Evolutionary conservation across 2,797 vertebrate genomes (phyloP), one percentile per base, ranked within the genome.

Genomic region (Cuculus canorus): DNA sequence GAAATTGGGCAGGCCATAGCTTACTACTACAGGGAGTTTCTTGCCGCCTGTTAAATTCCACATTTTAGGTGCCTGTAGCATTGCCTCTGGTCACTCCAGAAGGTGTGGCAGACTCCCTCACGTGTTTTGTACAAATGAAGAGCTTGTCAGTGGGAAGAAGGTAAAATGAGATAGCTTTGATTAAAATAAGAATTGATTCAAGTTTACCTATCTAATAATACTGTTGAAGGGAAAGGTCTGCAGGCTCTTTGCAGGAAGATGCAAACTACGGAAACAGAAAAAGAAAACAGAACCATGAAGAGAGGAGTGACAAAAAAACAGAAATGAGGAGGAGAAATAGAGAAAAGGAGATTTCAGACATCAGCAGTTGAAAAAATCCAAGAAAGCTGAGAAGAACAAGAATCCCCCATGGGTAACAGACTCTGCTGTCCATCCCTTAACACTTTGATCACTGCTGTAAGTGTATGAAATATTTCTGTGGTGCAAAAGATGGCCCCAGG

Each of bases 361-460:
- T 25, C 95, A 83, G 13, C 95, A 11, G 22, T 22, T 32, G 3
- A 98, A 98, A 93, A 99, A 98, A 98, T 98, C 97, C 94, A 99
- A 98, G 86, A 98, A 98, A 63, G 98, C 98, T 92, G 98, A 98
- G 92, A 98, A 98, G 93, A 24, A 48, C 47, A 48, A 48, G 21
- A 24, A 48, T 48, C 98, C 97, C 30, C 39, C 17, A 17, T 39
- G 6, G 45, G 9, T 30, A 57, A 21, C 16, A 64, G 33, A 70
- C 12, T 16, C 50, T 76, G 16, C n/a, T 53, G 5, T 41, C 18
- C 50, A 47, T 39, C 39, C 41, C 71, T 60, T 33, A 71, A 71
- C 82, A 57, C 9, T 52, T 2, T 65, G 24, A 82, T 71, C 5
- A 24, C 18, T 32, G 15, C 9, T 35, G 28, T 57, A 56, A 73